These are phyloP conservation scores for Rhombomys opimus DNA, from an alignment of 2,113 vertebrate species.

Conservation along the genomic window DNA sequence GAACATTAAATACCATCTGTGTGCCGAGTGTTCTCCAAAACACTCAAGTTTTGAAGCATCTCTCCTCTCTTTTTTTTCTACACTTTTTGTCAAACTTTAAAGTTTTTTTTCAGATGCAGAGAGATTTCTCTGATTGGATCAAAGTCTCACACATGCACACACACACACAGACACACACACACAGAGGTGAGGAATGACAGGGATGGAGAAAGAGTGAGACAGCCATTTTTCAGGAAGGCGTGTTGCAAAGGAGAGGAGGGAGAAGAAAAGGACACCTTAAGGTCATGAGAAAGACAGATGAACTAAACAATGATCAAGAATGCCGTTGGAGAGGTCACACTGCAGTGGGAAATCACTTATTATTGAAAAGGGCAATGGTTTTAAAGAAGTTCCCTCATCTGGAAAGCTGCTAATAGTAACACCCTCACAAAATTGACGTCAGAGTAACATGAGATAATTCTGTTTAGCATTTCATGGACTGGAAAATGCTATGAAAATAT, in stretches of 20 bases:
- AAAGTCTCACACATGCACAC: conserved; percentile 15
- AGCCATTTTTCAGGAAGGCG: background rate
- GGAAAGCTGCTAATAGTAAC: conserved; percentile 49
- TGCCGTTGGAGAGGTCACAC: background rate
- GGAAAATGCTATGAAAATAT: conserved; percentile 52
- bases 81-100: conserved; percentile 55
- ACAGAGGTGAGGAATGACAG: background rate
- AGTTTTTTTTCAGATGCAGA: conserved; percentile 58
- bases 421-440: conserved; percentile 50
- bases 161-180: background rate
- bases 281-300: background rate
- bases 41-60: conserved; percentile 54
- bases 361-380: conserved; percentile 29
- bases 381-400: conserved; percentile 55
- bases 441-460: conserved; percentile 48
- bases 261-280: background rate
- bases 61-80: conserved; percentile 5
- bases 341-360: background rate
- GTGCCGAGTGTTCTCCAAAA: conserved; percentile 41
- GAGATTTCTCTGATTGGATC: conserved; percentile 59
- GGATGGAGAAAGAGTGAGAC: background rate
- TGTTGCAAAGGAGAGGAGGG: background rate
- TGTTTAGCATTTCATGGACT: conserved; percentile 53
- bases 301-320: background rate
- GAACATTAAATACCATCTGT: conserved; percentile 75